phyloP scores from a whole-genome alignment of 2,888 invertebrate genomes.

The Altica lythri region DNA sequence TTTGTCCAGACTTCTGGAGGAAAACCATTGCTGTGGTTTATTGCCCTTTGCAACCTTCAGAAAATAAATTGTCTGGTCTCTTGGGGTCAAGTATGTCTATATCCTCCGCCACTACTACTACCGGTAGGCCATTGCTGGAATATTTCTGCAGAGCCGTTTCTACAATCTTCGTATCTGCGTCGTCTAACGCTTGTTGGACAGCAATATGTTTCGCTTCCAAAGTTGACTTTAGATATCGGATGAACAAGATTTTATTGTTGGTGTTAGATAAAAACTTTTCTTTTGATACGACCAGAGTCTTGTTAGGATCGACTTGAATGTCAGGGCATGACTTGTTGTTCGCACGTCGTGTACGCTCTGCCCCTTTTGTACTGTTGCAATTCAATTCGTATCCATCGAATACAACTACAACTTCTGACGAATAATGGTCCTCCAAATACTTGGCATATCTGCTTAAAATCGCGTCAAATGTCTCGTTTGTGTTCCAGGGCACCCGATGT shows the following conservation, averaged over 20 bases:
- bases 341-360: not conserved
- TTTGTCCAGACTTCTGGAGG: too few species aligned
- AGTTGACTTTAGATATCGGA: not conserved
- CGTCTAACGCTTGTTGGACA: not conserved
- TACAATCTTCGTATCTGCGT: not conserved
- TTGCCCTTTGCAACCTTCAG: too few species aligned
- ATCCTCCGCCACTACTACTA: not conserved
- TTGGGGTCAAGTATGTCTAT: conserved; percentile 14
- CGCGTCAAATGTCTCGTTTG: not conserved
- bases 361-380: not conserved
- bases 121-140: not conserved
- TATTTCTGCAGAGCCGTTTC: not conserved
- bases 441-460: conserved; percentile 1
- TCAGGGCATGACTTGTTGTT: not conserved
- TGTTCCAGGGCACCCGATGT: not conserved
- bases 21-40: too few species aligned
- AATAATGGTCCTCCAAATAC: not conserved
- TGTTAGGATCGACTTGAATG: not conserved
- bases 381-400: not conserved
- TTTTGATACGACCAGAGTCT: not conserved
- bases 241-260: not conserved
- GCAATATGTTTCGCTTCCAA: not conserved
- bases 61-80: too few species aligned
- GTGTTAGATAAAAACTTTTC: conserved; percentile 3
- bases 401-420: not conserved